These are phyloP conservation scores for Zalophus californianus DNA, from an alignment of 2,797 vertebrate genomes.

Conservation along the genomic window DNA sequence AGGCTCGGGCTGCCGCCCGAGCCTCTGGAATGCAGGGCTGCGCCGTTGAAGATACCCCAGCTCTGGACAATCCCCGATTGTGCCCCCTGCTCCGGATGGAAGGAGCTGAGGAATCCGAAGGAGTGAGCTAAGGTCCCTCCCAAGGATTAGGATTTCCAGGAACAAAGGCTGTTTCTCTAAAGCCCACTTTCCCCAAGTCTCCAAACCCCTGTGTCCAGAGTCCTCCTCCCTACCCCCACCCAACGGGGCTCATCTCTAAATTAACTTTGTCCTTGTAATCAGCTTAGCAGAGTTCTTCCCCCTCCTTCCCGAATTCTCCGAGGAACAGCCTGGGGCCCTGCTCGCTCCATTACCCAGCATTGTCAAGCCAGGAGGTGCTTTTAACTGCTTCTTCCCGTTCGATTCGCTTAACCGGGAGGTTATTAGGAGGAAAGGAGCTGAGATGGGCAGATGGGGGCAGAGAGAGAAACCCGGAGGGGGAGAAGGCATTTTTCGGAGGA, in stretches of 20 bases:
- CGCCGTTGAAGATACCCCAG: neutral
- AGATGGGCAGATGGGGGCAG: neutral
- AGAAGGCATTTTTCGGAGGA: neutral
- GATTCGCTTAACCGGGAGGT: slow-evolving; percentile 69
- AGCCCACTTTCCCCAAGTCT: slow-evolving; percentile 49
- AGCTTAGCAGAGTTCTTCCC: slow-evolving; percentile 52
- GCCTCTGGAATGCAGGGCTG: slow-evolving; percentile 29
- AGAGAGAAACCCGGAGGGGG: neutral
- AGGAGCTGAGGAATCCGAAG: slow-evolving; percentile 61
- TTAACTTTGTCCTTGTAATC: slow-evolving; percentile 76
- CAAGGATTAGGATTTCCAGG: slow-evolving; percentile 69
- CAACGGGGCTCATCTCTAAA: slow-evolving; percentile 68
- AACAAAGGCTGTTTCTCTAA: slow-evolving; percentile 74
- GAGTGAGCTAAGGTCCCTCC: slow-evolving; percentile 33
- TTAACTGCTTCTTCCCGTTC: slow-evolving; percentile 66
- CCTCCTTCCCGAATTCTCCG: slow-evolving; percentile 62
- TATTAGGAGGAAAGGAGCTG: slow-evolving; percentile 60
- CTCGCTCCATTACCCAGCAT: slow-evolving; percentile 69
- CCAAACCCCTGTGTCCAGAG: slow-evolving; percentile 38
- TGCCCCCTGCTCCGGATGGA: slow-evolving; percentile 68
- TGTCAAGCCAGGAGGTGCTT: slow-evolving; percentile 66
- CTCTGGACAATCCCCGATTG: slow-evolving; percentile 62
- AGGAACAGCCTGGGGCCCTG: slow-evolving; percentile 64
- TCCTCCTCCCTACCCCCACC: neutral
- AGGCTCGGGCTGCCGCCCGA: neutral